Evolutionary conservation across 2,888 invertebrate genomes (phyloP).

Genomic region (Lamellibrachia columna): DNA sequence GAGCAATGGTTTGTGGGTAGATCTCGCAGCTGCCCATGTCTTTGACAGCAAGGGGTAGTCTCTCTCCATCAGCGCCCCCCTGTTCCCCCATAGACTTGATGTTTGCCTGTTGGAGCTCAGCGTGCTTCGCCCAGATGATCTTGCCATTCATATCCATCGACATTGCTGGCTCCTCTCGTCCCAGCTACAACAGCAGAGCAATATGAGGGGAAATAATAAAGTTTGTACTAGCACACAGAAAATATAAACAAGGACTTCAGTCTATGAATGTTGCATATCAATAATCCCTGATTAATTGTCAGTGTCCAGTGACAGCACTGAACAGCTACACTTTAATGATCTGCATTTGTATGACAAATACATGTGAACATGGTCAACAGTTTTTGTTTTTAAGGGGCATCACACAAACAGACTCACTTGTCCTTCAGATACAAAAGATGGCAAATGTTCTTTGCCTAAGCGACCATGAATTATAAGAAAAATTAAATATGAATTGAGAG

Average conservation of each 20-base stretch:
- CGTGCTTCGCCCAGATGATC: constrained; percentile 98
- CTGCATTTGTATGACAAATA: no score
- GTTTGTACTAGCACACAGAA: no score
- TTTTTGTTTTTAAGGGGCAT: neutral
- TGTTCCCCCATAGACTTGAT: constrained; percentile 74
- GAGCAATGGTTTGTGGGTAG: constrained; percentile 97
- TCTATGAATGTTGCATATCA: no score
- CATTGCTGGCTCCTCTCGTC: constrained; percentile 97
- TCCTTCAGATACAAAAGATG: neutral
- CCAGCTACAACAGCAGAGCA: constrained; percentile 69
- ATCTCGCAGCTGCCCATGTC: constrained; percentile 99
- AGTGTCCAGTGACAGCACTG: no score
- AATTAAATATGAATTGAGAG: neutral
- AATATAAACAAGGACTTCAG: no score
- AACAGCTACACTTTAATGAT: neutral
- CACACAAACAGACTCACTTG: neutral
- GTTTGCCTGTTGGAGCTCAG: constrained; percentile 97
- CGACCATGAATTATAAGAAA: neutral
- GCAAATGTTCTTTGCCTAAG: neutral
- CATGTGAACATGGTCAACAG: neutral
- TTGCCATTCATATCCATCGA: constrained; percentile 99
- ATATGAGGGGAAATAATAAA: no score
- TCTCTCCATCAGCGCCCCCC: constrained; percentile 82
- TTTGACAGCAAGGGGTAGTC: constrained; percentile 92
- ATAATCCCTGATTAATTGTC: no score